Evolutionary conservation across 2,113 vertebrate species (phyloP).

Genomic region (Paramisgurnus dabryanus): DNA sequence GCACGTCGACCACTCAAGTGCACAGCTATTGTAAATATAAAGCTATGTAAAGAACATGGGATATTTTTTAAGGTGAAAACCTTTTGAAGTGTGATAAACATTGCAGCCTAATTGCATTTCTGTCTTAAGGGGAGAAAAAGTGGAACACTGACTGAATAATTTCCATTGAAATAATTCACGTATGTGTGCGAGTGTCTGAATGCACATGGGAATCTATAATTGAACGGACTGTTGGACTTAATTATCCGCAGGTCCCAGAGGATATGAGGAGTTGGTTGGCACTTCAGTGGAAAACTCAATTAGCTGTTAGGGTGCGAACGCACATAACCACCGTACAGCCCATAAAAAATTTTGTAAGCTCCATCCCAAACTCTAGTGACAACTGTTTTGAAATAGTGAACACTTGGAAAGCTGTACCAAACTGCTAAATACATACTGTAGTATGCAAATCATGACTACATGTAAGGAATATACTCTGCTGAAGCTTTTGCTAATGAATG

Average conservation of each 20-base stretch:
- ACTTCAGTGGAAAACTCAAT: slow-evolving; percentile 28
- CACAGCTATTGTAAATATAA: not conserved
- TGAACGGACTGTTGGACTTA: slow-evolving; percentile 47
- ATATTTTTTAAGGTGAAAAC: not conserved
- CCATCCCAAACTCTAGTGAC: too few relatives aligned
- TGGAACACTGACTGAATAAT: slow-evolving; percentile 6
- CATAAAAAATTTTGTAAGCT: not conserved
- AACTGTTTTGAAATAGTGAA: too few relatives aligned
- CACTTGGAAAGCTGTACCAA: too few relatives aligned
- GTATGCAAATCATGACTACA: not conserved
- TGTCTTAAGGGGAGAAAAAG: slow-evolving; percentile 23
- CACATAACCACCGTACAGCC: not conserved
- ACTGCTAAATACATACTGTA: too few relatives aligned
- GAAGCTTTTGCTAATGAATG: slow-evolving; percentile 2
- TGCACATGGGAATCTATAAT: slow-evolving; percentile 28
- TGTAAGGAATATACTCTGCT: not conserved
- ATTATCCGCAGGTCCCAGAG: slow-evolving; percentile 44
- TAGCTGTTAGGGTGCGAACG: slow-evolving; percentile 18
- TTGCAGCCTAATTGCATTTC: slow-evolving; percentile 11
- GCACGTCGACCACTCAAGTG: not conserved
- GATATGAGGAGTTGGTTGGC: slow-evolving; percentile 30
- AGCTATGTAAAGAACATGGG: slow-evolving; percentile 7
- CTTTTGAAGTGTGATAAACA: slow-evolving; percentile 13
- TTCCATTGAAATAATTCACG: slow-evolving; percentile 2
- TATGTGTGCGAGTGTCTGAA: slow-evolving; percentile 38